phyloP scores from a whole-genome alignment of 2,113 vertebrate species.

The Andinoacara biseriatus region DNA sequence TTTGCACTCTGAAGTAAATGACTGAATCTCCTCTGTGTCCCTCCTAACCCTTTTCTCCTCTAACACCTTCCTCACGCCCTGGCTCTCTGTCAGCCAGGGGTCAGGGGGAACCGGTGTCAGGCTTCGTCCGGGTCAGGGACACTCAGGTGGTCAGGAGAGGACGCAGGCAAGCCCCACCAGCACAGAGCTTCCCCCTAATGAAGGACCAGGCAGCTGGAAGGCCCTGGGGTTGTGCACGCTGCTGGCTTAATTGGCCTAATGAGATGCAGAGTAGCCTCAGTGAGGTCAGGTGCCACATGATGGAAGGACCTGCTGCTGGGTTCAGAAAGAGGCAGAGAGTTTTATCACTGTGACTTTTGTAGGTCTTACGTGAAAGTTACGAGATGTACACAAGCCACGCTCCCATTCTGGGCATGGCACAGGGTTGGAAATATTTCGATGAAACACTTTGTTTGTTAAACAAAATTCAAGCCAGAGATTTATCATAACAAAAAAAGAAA shows the following conservation, averaged over 20 bases:
- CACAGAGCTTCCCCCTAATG: slow-evolving; percentile 56
- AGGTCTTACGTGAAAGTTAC: background rate
- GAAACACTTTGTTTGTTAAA: slow-evolving; percentile 9
- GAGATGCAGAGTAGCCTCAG: slow-evolving; percentile 56
- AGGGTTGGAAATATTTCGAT: background rate
- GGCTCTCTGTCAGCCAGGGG: slow-evolving; percentile 44
- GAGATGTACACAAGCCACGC: background rate
- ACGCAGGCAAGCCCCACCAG: slow-evolving; percentile 40
- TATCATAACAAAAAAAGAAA: slow-evolving; percentile 27
- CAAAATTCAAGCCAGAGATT: slow-evolving; percentile 25
- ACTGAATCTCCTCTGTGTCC: background rate
- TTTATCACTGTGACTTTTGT: background rate
- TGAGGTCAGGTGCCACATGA: slow-evolving; percentile 62
- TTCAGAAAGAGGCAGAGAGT: slow-evolving; percentile 13
- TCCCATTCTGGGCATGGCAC: slow-evolving; percentile 4
- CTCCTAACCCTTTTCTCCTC: background rate
- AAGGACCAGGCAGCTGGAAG: slow-evolving; percentile 54
- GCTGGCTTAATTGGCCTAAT: slow-evolving; percentile 72
- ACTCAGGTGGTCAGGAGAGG: slow-evolving; percentile 64
- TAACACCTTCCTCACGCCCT: slow-evolving; percentile 31
- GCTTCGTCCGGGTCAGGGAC: slow-evolving; percentile 68
- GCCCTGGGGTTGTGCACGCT: slow-evolving; percentile 48
- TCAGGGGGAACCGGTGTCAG: slow-evolving; percentile 41
- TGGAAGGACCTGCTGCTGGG: slow-evolving; percentile 28
- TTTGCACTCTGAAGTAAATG: background rate